Evolutionary conservation across 2,113 vertebrate species (phyloP).

Genomic region (Empidonax traillii): DNA sequence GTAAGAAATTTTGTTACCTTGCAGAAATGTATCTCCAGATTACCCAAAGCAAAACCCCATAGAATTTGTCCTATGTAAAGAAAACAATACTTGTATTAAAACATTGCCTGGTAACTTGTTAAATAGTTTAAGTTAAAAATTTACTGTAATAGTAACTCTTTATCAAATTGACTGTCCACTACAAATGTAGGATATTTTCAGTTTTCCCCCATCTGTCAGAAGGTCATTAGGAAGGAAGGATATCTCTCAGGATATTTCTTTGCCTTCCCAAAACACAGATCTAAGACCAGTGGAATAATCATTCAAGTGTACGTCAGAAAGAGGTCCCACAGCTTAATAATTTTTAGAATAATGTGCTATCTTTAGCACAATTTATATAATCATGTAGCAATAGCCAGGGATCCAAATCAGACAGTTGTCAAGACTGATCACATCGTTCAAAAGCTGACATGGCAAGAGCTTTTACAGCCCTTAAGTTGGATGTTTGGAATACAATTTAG

Average conservation of each 20-base stretch:
- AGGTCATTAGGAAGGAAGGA: background rate
- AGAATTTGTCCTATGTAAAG: background rate
- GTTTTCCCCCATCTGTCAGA: background rate
- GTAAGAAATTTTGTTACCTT: background rate
- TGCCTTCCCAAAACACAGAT: background rate
- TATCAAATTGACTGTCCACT: background rate
- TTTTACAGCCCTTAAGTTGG: background rate
- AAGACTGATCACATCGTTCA: background rate
- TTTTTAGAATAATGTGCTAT: background rate
- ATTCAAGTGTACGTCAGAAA: background rate
- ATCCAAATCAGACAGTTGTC: background rate
- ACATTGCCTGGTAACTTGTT: background rate
- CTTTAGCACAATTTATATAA: background rate
- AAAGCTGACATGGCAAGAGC: background rate
- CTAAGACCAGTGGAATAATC: background rate
- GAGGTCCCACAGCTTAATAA: background rate
- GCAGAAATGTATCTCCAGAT: background rate
- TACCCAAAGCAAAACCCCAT: background rate
- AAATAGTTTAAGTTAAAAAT: background rate
- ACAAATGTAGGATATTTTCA: background rate
- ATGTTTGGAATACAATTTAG: background rate
- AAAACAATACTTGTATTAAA: background rate
- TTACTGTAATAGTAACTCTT: background rate
- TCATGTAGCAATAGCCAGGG: background rate
- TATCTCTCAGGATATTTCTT: background rate